These are phyloP conservation scores for Spisula solida DNA, from an alignment of 2,888 invertebrate genomes.

Conservation along the genomic window DNA sequence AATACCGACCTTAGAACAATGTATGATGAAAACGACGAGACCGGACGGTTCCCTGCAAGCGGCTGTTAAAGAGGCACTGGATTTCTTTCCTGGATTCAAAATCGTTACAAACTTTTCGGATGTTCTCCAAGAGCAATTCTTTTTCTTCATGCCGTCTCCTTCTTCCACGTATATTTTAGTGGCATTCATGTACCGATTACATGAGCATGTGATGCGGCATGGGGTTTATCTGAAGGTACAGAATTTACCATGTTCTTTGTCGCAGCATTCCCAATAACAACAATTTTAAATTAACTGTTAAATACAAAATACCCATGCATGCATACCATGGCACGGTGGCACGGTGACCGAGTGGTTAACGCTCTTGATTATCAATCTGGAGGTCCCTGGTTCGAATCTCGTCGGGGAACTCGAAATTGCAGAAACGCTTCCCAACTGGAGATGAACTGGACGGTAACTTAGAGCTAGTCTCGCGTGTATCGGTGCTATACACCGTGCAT, in stretches of 20 bases:
- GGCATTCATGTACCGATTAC: constrained; percentile 50
- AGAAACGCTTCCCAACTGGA: no score
- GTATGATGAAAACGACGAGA: constrained; percentile 9
- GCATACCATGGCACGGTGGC: not conserved
- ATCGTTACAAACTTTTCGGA: constrained; percentile 22
- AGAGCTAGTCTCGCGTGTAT: no score
- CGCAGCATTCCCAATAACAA: no score
- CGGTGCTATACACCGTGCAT: no score
- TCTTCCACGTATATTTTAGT: constrained; percentile 21
- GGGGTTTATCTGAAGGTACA: constrained; percentile 48
- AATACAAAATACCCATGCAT: no score
- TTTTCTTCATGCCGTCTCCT: not conserved
- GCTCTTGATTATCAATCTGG: no score
- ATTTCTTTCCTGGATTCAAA: constrained; percentile 10
- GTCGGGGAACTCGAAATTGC: no score
- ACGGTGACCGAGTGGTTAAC: no score
- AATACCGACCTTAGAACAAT: constrained; percentile 23
- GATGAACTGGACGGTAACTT: no score
- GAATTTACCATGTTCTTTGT: no score
- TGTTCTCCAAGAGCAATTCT: not conserved
- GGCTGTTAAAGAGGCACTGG: not conserved
- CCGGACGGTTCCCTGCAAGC: constrained; percentile 23
- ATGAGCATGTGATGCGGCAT: constrained; percentile 52
- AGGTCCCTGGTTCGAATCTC: no score
- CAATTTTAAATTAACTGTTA: no score